phyloP scores from a whole-genome alignment of 2,888 invertebrate genomes.

The Pinctada fucata region DNA sequence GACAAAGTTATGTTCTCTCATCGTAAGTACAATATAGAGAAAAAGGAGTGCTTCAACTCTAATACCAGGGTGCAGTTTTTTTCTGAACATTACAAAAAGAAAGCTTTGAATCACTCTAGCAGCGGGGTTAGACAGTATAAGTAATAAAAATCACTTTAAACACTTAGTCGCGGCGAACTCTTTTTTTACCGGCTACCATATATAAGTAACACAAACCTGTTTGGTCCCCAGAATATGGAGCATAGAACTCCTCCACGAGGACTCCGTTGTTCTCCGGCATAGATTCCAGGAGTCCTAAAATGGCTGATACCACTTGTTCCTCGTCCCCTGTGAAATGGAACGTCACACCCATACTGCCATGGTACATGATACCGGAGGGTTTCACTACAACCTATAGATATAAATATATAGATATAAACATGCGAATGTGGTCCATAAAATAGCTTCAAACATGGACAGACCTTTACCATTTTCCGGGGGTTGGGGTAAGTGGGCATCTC shows the following conservation, averaged over 20 bases:
- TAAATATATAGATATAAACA: neutral
- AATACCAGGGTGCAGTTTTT: too few species aligned
- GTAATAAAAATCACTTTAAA: too few species aligned
- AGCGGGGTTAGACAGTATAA: too few species aligned
- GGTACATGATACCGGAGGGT: constrained; percentile 56
- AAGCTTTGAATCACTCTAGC: too few species aligned
- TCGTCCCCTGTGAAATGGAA: constrained; percentile 44
- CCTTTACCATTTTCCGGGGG: neutral
- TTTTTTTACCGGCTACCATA: too few species aligned
- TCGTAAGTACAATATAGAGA: too few species aligned
- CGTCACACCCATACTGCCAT: constrained; percentile 57
- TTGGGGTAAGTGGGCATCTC: too few species aligned
- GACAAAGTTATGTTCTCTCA: too few species aligned
- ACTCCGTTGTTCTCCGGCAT: constrained; percentile 48
- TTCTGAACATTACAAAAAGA: too few species aligned
- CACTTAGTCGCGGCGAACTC: too few species aligned
- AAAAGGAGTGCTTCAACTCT: too few species aligned
- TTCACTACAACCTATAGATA: constrained; percentile 59
- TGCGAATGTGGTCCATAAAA: neutral
- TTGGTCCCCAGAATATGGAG: constrained; percentile 14
- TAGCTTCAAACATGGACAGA: neutral
- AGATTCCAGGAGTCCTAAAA: constrained; percentile 36
- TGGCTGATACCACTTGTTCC: constrained; percentile 41
- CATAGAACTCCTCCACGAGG: constrained; percentile 55
- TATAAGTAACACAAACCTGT: too few species aligned